A percentile compares a stretch with the other conserved stretches of the same genome.
Evolutionary conservation across 2,888 invertebrate species (phyloP).

Genomic region (Cactoblastis cactorum): DNA sequence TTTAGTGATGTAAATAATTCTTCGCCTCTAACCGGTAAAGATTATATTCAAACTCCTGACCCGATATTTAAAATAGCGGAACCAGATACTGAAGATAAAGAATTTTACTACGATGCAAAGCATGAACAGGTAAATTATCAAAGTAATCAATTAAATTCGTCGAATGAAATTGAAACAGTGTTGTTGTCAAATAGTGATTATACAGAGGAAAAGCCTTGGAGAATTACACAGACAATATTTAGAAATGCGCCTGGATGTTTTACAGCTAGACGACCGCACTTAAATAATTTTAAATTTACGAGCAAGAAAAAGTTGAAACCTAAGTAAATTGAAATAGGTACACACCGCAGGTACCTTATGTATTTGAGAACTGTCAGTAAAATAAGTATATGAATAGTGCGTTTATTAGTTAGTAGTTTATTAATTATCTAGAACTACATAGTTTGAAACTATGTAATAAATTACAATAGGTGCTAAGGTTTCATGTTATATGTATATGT

Average conservation of each 20-base stretch:
- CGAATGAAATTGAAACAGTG: conserved; percentile 54
- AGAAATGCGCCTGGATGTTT: background rate
- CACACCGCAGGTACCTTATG: background rate
- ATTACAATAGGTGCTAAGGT: no score
- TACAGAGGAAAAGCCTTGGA: background rate
- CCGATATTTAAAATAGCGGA: background rate
- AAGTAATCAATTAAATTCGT: conserved; percentile 16
- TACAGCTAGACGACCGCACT: conserved; percentile 25
- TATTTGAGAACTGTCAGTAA: background rate
- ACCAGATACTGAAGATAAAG: background rate
- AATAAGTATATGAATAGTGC: no score
- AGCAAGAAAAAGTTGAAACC: conserved; percentile 44
- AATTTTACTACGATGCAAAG: background rate
- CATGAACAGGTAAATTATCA: background rate
- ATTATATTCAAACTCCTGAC: background rate
- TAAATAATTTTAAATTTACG: conserved; percentile 47
- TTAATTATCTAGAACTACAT: no score
- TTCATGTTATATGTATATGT: no score
- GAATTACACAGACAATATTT: background rate
- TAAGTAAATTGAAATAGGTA: conserved; percentile 26
- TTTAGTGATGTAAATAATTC: conserved; percentile 38
- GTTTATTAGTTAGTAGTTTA: no score
- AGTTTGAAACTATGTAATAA: no score
- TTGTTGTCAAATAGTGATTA: conserved; percentile 35
- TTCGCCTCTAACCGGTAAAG: conserved; percentile 12